A percentile compares a stretch with the other conserved stretches of the same genome.
These are phyloP conservation scores for Triplophysa tibetana DNA, from an alignment of 2,113 vertebrate species.

Conservation along the genomic window DNA sequence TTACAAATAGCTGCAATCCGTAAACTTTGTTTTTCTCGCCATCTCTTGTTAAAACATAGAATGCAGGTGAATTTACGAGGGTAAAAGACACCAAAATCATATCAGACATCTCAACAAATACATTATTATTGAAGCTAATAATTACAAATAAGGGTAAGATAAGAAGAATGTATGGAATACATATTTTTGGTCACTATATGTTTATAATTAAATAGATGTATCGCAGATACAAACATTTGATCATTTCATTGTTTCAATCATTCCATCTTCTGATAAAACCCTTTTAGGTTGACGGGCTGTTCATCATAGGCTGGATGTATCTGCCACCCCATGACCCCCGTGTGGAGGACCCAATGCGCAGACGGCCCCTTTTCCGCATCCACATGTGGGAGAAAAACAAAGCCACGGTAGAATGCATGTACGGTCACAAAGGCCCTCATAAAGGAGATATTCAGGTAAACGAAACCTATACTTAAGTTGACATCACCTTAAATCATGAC, in stretches of 20 bases:
- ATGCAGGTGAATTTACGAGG: too few species aligned
- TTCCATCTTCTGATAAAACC: not conserved
- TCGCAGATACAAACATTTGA: not conserved
- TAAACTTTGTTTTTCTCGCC: too few species aligned
- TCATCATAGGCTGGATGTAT: constrained; percentile 99
- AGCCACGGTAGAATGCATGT: constrained; percentile 96
- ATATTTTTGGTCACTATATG: too few species aligned
- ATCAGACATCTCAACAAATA: too few species aligned
- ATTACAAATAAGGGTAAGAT: too few species aligned
- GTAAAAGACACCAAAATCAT: too few species aligned
- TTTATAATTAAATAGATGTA: too few species aligned
- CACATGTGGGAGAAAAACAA: constrained; percentile 88
- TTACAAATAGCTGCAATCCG: too few species aligned
- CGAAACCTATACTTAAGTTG: not conserved
- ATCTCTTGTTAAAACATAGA: too few species aligned
- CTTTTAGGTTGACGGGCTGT: constrained; percentile 89
- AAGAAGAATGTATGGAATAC: too few species aligned
- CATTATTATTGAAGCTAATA: too few species aligned
- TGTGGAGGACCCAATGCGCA: constrained; percentile 93
- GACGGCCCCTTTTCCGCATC: constrained; percentile 92
- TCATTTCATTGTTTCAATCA: not conserved
- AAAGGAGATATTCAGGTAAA: constrained; percentile 93
- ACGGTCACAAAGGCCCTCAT: constrained; percentile 94
- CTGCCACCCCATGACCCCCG: constrained; percentile 95
- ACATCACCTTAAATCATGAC: too few species aligned